These are phyloP conservation scores for Pyrrhia umbra DNA, from an alignment of 2,888 invertebrate genomes.

Conservation along the genomic window DNA sequence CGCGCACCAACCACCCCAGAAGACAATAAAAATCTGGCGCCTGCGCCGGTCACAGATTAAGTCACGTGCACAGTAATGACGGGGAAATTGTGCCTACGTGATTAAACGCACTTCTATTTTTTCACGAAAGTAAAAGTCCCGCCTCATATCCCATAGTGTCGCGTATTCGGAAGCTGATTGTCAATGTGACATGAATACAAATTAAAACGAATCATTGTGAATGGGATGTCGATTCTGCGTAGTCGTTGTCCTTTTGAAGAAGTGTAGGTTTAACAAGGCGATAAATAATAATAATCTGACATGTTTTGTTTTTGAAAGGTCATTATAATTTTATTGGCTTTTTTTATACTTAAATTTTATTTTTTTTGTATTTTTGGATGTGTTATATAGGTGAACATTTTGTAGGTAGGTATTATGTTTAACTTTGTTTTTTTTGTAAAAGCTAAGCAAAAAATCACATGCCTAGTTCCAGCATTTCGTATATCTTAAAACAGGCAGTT, in stretches of 20 bases:
- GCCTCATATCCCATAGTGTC: conserved; percentile 71
- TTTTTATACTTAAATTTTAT: neutral
- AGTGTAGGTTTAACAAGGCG: conserved; percentile 14
- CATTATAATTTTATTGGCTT: conserved; percentile 5
- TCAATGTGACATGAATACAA: conserved; percentile 77
- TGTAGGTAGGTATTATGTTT: too few species aligned
- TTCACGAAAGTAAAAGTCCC: conserved; percentile 83
- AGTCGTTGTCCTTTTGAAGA: conserved; percentile 63
- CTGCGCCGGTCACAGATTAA: conserved; percentile 82
- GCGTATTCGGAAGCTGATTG: conserved; percentile 81
- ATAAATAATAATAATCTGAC: conserved; percentile 18
- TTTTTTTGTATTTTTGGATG: neutral
- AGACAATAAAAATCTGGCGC: conserved; percentile 87
- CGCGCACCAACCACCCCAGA: conserved; percentile 70
- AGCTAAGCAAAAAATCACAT: too few species aligned
- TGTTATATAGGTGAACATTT: too few species aligned
- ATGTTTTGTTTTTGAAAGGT: conserved; percentile 11
- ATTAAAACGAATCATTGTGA: conserved; percentile 61
- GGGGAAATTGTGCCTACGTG: conserved; percentile 86
- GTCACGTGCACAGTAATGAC: conserved; percentile 86
- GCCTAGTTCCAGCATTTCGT: too few species aligned
- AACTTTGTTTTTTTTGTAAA: too few species aligned
- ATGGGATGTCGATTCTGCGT: conserved; percentile 66
- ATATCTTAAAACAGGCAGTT: too few species aligned
- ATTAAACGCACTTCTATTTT: conserved; percentile 72